A percentile compares a stretch with the other conserved stretches of the same genome.
These are phyloP conservation scores for Dione vanillae DNA, from an alignment of 2,888 invertebrate genomes.

Conservation along the genomic window DNA sequence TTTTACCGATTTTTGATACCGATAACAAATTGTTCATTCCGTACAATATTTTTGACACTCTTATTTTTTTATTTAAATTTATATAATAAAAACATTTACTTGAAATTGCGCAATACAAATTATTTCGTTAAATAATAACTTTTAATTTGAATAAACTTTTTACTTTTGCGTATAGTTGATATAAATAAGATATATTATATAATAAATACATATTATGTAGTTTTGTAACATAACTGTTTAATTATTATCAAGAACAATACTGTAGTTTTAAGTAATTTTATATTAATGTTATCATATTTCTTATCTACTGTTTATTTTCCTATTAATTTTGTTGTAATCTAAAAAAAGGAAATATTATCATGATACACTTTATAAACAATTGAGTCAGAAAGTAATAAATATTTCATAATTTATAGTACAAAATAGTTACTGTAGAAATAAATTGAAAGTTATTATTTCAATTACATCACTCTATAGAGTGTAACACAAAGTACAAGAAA, in stretches of 20 bases:
- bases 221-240: background rate
- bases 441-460: conserved; percentile 22
- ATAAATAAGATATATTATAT: no score
- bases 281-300: conserved; percentile 9
- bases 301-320: conserved; percentile 8
- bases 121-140: no score
- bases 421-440: conserved; percentile 1
- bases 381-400: background rate
- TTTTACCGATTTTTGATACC: no score
- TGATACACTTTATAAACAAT: background rate
- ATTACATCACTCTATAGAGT: background rate
- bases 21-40: no score
- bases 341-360: background rate
- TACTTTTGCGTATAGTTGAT: no score
- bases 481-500: background rate
- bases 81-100: no score
- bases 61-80: no score
- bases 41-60: no score
- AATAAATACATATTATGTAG: no score
- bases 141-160: background rate
- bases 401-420: no score
- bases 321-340: background rate
- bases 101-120: no score
- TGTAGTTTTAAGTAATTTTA: background rate
- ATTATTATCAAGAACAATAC: background rate